A percentile compares a stretch with the other conserved stretches of the same genome.
Conservation (phyloP, 2,888 invertebrate species). For the Lasioglossum leucozonium region DNA sequence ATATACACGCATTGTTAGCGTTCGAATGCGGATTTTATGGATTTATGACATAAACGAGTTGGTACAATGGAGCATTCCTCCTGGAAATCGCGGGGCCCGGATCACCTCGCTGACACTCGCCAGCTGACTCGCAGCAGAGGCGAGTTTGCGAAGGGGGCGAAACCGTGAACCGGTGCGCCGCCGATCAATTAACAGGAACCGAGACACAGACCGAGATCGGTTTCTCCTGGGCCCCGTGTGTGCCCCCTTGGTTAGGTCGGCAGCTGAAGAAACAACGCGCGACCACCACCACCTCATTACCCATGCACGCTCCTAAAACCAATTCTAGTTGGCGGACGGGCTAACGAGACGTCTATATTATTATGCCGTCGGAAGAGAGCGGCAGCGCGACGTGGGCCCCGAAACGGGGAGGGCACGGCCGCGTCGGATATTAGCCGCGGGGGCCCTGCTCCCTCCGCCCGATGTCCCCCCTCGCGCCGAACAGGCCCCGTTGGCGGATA, state of each 20-base stretch:
- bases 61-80: not conserved
- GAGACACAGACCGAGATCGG: not conserved
- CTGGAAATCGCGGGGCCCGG: not conserved
- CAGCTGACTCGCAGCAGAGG: not conserved
- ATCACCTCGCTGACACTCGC: not conserved
- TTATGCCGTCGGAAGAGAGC: slow-evolving; percentile 73
- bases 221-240: not conserved
- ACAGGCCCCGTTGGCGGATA: slow-evolving; percentile 71
- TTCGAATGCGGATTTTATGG: no score
- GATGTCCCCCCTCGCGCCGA: slow-evolving; percentile 62
- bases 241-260: slow-evolving; percentile 1
- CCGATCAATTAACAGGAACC: slow-evolving; percentile 36
- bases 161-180: not conserved
- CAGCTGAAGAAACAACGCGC: slow-evolving; percentile 59
- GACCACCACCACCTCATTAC: slow-evolving; percentile 76
- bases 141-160: not conserved
- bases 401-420: slow-evolving; percentile 61
- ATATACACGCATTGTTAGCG: no score
- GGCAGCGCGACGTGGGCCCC: slow-evolving; percentile 57
- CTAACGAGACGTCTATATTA: slow-evolving; percentile 84
- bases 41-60: not conserved
- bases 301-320: slow-evolving; percentile 81
- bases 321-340: slow-evolving; percentile 77
- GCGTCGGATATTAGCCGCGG: slow-evolving; percentile 76
- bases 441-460: slow-evolving; percentile 49